Percentiles rank a stretch among this genome's conserved stretches.
Evolutionary conservation across 1,140 invertebrate genomes (phyloP).

Genomic region (Metaphire vulgaris): DNA sequence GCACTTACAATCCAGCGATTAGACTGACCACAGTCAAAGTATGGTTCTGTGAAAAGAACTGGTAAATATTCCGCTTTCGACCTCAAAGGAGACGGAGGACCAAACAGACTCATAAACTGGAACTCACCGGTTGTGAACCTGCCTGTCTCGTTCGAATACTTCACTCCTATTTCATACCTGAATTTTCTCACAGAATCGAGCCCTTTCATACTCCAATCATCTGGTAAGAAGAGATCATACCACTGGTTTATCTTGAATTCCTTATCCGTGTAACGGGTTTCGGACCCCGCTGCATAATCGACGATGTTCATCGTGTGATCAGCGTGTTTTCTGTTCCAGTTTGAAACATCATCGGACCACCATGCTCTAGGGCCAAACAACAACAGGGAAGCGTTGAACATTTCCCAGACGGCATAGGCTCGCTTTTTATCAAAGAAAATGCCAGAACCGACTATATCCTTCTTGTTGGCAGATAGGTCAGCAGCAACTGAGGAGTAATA

Average conservation of each 20-base stretch:
- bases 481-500: slow-evolving; percentile 90
- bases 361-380: slow-evolving; percentile 88
- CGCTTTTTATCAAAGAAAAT: slow-evolving; percentile 91
- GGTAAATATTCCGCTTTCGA: slow-evolving; percentile 60
- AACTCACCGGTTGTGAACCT: slow-evolving; percentile 38
- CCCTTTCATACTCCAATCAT: slow-evolving; percentile 60
- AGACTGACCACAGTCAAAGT: slow-evolving; percentile 90
- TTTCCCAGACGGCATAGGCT: slow-evolving; percentile 89
- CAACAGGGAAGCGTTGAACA: slow-evolving; percentile 93
- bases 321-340: slow-evolving; percentile 51
- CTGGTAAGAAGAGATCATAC: slow-evolving; percentile 72
- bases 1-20: slow-evolving; percentile 93
- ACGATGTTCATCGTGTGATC: slow-evolving; percentile 48
- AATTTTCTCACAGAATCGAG: slow-evolving; percentile 82
- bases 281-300: slow-evolving; percentile 54
- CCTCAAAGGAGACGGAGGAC: slow-evolving; percentile 49
- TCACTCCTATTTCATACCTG: slow-evolving; percentile 65
- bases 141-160: slow-evolving; percentile 86
- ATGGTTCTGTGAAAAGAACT: slow-evolving; percentile 85
- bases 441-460: slow-evolving; percentile 79
- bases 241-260: slow-evolving; percentile 89
- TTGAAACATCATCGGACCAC: slow-evolving; percentile 51
- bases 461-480: slow-evolving; percentile 84
- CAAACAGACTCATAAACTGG: slow-evolving; percentile 44
- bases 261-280: slow-evolving; percentile 81